Conservation (phyloP, 2,888 invertebrate genomes). For the Drosophila meridiana region DNA sequence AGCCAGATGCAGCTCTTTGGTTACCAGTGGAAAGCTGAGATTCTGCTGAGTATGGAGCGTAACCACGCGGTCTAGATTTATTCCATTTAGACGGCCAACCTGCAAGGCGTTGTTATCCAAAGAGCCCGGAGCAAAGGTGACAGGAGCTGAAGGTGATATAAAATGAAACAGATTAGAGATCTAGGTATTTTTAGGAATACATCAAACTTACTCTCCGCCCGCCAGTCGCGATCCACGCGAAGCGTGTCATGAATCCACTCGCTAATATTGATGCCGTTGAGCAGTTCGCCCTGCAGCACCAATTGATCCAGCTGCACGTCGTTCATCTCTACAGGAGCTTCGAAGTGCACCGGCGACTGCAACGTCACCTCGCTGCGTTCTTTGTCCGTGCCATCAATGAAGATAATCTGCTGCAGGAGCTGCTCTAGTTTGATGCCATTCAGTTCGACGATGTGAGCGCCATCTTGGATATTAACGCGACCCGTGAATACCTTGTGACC, state of each 20-base stretch:
- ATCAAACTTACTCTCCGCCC: slow-evolving; percentile 61
- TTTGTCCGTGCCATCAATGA: slow-evolving; percentile 73
- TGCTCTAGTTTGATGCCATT: slow-evolving; percentile 82
- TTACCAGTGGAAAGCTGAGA: slow-evolving; percentile 82
- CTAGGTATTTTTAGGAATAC: background rate
- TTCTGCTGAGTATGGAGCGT: slow-evolving; percentile 85
- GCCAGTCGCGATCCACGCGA: slow-evolving; percentile 83
- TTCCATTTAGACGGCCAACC: slow-evolving; percentile 85
- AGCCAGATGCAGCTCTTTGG: slow-evolving; percentile 83
- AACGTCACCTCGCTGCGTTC: slow-evolving; percentile 59
- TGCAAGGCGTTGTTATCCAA: slow-evolving; percentile 84
- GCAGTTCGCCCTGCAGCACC: slow-evolving; percentile 62
- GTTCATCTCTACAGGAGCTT: slow-evolving; percentile 74
- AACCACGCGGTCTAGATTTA: slow-evolving; percentile 85
- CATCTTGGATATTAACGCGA: slow-evolving; percentile 76
- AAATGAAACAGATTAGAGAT: background rate
- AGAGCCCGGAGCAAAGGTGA: slow-evolving; percentile 84
- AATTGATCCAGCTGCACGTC: slow-evolving; percentile 66
- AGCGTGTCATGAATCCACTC: slow-evolving; percentile 85
- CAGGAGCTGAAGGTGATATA: slow-evolving; percentile 78
- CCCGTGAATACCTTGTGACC: slow-evolving; percentile 81
- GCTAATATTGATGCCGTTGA: slow-evolving; percentile 84
- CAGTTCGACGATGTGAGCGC: slow-evolving; percentile 79
- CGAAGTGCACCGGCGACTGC: slow-evolving; percentile 83
- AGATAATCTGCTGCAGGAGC: slow-evolving; percentile 84